Evolutionary conservation across 2,113 vertebrate genomes (phyloP).

Genomic region (Myotis davidii): DNA sequence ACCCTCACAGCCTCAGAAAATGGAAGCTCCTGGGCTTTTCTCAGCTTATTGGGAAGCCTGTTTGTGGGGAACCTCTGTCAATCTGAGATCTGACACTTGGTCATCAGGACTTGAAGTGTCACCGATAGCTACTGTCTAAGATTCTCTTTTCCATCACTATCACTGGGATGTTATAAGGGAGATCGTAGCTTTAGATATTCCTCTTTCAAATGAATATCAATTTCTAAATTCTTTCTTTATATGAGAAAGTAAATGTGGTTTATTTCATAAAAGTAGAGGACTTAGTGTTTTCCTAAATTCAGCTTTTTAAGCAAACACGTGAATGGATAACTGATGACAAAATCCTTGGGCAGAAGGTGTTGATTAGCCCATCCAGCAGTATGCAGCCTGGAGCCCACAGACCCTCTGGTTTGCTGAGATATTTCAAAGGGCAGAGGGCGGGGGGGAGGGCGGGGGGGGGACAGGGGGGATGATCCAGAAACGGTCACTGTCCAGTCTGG

Average conservation of each 20-base stretch:
- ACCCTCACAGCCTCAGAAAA: background rate
- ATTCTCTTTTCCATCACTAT: background rate
- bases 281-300: background rate
- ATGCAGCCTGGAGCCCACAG: too few relatives aligned
- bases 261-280: background rate
- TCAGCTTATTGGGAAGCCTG: background rate
- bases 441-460: too few relatives aligned
- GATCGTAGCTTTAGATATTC: background rate
- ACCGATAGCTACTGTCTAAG: background rate
- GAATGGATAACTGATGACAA: background rate
- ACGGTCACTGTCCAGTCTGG: background rate
- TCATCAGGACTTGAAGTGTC: background rate
- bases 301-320: background rate
- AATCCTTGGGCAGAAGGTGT: background rate
- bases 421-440: background rate
- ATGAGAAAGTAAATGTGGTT: background rate
- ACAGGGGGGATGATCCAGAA: too few relatives aligned
- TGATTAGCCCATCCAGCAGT: background rate
- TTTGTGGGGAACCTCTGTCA: background rate
- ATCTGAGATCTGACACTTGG: background rate
- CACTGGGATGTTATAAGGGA: background rate
- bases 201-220: background rate
- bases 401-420: background rate
- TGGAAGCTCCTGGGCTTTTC: background rate
- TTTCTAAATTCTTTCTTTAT: background rate